Evolutionary conservation across 1,140 invertebrate species (phyloP).

Genomic region (Antheraea pernyi): DNA sequence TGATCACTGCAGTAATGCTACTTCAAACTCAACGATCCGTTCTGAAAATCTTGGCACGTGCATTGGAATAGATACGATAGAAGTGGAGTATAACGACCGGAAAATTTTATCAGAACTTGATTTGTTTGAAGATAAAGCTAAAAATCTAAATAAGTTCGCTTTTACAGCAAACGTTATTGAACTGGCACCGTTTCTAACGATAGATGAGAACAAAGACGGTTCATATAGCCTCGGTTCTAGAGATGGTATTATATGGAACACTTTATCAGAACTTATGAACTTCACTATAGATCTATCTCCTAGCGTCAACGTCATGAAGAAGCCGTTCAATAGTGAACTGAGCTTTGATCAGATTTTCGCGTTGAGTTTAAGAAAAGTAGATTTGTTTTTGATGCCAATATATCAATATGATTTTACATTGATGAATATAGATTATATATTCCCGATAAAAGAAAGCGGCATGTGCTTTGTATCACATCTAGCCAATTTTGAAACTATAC

Average conservation of each 20-base stretch:
- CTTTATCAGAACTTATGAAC: slow-evolving; percentile 54
- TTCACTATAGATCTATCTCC: slow-evolving; percentile 56
- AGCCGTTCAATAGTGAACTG: slow-evolving; percentile 50
- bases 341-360: slow-evolving; percentile 55
- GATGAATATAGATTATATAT: slow-evolving; percentile 52
- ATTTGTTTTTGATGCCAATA: slow-evolving; percentile 55
- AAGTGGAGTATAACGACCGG: slow-evolving; percentile 32
- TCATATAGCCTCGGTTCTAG: slow-evolving; percentile 40
- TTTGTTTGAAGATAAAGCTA: slow-evolving; percentile 57
- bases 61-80: slow-evolving; percentile 47
- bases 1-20: slow-evolving; percentile 49
- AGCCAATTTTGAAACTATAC: slow-evolving; percentile 55
- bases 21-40: slow-evolving; percentile 51
- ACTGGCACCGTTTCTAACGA: slow-evolving; percentile 57
- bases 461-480: slow-evolving; percentile 59
- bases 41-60: slow-evolving; percentile 58
- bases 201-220: slow-evolving; percentile 40
- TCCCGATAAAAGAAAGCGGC: slow-evolving; percentile 59
- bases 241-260: slow-evolving; percentile 65
- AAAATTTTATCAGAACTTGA: slow-evolving; percentile 27
- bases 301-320: slow-evolving; percentile 36
- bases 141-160: slow-evolving; percentile 54
- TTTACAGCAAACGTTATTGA: slow-evolving; percentile 43
- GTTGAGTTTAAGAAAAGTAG: slow-evolving; percentile 54
- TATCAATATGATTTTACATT: slow-evolving; percentile 65